Base-by-base conservation (phyloP, 2,113 vertebrate species). In the Protomyctophum bolini region DNA sequence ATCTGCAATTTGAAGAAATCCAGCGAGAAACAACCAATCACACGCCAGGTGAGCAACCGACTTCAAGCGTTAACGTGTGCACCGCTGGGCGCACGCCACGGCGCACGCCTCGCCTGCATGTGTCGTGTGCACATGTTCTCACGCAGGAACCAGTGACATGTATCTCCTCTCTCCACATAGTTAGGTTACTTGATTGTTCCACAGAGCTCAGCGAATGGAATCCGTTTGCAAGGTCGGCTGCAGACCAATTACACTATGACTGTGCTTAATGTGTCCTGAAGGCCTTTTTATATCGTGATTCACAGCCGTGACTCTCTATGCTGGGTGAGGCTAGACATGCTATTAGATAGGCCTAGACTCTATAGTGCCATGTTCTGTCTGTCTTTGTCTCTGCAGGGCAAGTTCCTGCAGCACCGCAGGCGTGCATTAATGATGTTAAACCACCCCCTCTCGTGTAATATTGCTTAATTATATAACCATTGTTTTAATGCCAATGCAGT, bases 351-450 rank as follows among this genome's bases (percentile, higher is more conserved):
- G 51, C 49, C 8, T 7, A 52, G 15, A 21, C n/a, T n/a, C n/a
- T n/a, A n/a, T n/a, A n/a, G n/a, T n/a, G 14, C 58, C 66, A 63
- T 83, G 80, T 73, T 47, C 51, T 66, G 41, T 71, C 33, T 41
- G 33, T 41, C 15, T 47, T 4, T 68, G 68, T 81, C 58, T 58
- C 57, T 68, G 28, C 21, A 1, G 21, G 21, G 21, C 21, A 21
- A 21, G 21, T 1, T 21, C 21, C 21, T 21, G 21, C 21, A 21
- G 21, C 21, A 21, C 21, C 21, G 2, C 21, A 21, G 21, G 21
- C 21, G 21, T 21, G 21, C 21, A 21, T 21, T 21, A 21, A 21
- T 21, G 21, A 21, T 21, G 21, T 21, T 21, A 21, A 21, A 21
- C 21, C 21, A 21, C 21, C 21, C 21, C 21, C 21, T 21, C 21